Evolutionary conservation across 2,888 invertebrate species (phyloP).

Genomic region (Drosophila mulleri): DNA sequence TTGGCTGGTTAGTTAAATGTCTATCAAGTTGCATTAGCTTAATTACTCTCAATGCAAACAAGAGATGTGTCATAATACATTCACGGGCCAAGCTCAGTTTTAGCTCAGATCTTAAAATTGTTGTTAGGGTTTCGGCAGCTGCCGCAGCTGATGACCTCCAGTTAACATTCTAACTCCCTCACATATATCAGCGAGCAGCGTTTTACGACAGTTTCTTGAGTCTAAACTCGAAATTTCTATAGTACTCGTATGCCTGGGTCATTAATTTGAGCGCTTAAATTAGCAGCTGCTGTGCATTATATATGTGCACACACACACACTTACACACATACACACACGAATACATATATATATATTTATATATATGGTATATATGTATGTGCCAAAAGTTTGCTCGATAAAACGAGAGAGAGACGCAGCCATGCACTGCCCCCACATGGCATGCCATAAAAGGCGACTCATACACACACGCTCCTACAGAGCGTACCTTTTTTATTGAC

Average conservation of each 20-base stretch:
- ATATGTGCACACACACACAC: conserved; percentile 17
- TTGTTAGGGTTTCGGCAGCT: not conserved
- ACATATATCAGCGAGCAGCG: conserved; percentile 15
- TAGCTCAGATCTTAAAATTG: not conserved
- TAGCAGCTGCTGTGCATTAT: conserved; percentile 80
- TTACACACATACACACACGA: too few relatives aligned
- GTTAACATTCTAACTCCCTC: conserved; percentile 5
- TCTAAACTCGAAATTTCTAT: conserved; percentile 14
- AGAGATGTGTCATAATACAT: not conserved
- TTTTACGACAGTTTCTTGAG: conserved; percentile 17
- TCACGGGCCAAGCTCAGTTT: too few relatives aligned
- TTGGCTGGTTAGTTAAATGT: not conserved
- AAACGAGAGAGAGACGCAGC: conserved; percentile 46
- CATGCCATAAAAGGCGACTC: conserved; percentile 30
- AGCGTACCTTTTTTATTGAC: conserved; percentile 75
- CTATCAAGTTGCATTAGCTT: not conserved
- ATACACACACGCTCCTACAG: conserved; percentile 28
- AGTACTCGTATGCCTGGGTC: conserved; percentile 53
- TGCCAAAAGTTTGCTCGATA: conserved; percentile 79
- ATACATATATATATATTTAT: not conserved
- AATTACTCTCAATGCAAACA: not conserved
- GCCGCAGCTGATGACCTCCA: conserved; percentile 12
- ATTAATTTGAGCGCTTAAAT: conserved; percentile 73
- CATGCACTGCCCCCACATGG: conserved; percentile 20
- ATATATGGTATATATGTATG: conserved; percentile 55